These are phyloP conservation scores for Ochropleura plecta DNA, from an alignment of 2,888 invertebrate species.

Conservation along the genomic window DNA sequence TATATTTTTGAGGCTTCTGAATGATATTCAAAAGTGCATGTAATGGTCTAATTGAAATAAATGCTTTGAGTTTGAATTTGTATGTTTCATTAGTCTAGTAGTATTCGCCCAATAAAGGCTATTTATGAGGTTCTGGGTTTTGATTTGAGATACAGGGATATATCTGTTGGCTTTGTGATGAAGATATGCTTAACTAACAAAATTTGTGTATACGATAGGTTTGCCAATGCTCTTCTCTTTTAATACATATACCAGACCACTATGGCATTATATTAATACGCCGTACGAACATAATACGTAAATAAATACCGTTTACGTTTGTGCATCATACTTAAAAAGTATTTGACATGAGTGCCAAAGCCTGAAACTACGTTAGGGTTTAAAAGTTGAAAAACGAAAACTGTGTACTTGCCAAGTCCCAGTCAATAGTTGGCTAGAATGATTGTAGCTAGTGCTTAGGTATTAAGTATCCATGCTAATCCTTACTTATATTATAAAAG, in stretches of 20 bases:
- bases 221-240: not conserved
- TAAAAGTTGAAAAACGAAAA: conserved; percentile 8
- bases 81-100: too few species aligned
- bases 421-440: not conserved
- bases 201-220: not conserved
- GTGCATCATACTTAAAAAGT: not conserved
- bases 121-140: not conserved
- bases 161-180: not conserved
- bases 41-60: too few species aligned
- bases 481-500: too few species aligned
- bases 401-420: not conserved
- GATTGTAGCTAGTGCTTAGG: not conserved
- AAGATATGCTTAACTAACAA: not conserved
- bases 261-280: not conserved
- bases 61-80: too few species aligned
- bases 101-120: too few species aligned
- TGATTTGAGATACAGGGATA: not conserved
- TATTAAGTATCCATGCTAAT: not conserved
- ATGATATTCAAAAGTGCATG: too few species aligned
- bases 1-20: too few species aligned
- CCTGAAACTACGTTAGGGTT: not conserved
- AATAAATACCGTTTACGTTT: not conserved
- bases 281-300: not conserved
- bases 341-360: conserved; percentile 2
- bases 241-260: not conserved